A percentile compares a stretch with the other conserved stretches of the same genome.
phyloP scores from a whole-genome alignment of 2,797 vertebrate genomes.

The Chelidonichthys spinosus region DNA sequence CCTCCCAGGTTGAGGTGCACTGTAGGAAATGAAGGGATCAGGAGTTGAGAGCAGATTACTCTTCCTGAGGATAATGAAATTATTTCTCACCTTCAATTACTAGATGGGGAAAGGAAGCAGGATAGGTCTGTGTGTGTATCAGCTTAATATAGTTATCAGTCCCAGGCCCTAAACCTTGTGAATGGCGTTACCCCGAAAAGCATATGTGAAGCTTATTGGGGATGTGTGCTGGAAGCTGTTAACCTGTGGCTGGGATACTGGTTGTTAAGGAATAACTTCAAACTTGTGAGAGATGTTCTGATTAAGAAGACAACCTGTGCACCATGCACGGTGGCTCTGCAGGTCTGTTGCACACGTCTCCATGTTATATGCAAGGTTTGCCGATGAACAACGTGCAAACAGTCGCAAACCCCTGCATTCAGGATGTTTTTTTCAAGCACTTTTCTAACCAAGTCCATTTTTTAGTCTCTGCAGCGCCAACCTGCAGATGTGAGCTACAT shows the following conservation, averaged over 20 bases:
- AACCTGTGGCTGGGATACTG: background rate
- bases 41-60: constrained; percentile 82
- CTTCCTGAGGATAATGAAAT: constrained; percentile 86
- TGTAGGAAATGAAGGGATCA: constrained; percentile 87
- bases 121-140: constrained; percentile 37
- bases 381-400: background rate
- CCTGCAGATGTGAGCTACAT: background rate
- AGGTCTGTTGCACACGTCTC: background rate
- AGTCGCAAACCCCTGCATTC: background rate
- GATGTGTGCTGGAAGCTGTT: constrained; percentile 10
- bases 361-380: constrained; percentile 4
- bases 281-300: background rate
- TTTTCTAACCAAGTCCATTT: background rate
- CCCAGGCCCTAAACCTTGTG: constrained; percentile 43
- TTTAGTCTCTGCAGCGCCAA: background rate
- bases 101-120: constrained; percentile 79
- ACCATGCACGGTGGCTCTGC: background rate
- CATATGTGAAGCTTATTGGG: constrained; percentile 29
- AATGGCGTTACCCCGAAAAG: constrained; percentile 35
- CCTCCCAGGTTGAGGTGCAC: constrained; percentile 79
- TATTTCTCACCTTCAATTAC: constrained; percentile 88
- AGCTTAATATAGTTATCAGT: constrained; percentile 49
- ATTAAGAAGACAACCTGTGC: background rate
- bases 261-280: background rate
- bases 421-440: background rate